Base-by-base conservation (phyloP, 2,797 vertebrate species). In the Muscicapa striata region DNA sequence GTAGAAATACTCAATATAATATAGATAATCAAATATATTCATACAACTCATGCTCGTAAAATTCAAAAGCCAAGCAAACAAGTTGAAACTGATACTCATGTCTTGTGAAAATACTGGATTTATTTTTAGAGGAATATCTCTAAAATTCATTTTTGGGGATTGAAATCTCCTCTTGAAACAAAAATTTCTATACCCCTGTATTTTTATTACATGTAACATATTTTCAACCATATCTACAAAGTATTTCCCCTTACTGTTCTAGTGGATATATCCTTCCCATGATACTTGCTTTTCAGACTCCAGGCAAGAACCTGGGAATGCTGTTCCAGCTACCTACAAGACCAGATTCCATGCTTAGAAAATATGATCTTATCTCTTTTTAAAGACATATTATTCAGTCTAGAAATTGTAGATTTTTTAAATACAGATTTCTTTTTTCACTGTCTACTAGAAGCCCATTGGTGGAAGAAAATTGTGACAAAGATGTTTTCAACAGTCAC, bases 281-380 rank as follows among this genome's bases (percentile, higher is more conserved):
- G 13, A 20, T 24, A 38, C 6, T 76, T 88, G 16, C 20, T 85
- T 78, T 87, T 13, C 24, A 75, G 21, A 46, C 12, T 45, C 6
- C 43, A 75, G 23, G 2, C 0, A 74, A 54, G 6, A 27, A 68
- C 5, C 0, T 1, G 16, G 5, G 14, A 78, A 76, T 2, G 2
- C 2, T 80, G 3, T 51, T 36, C 9, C 13, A 68, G 18, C 7
- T 51, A 5, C 19, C 20, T 77, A 5, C 5, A 36, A 18, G 7
- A 70, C 11, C 9, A 30, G 34, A 52, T 46, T 66, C 40, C 40
- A 81, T 58, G 10, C 7, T 11, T 48, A 59, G 46, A 51, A 90
- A 90, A 46, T 61, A 38, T 38, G 24, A 32, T 51, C 22, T 58
- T 30, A 11, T 29, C 57, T 84, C 1, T 11, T 78, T 90, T 58